Evolutionary conservation across 2,113 vertebrate genomes (phyloP), one percentile per base, ranked within the genome.

Genomic region (Daboia siamensis): DNA sequence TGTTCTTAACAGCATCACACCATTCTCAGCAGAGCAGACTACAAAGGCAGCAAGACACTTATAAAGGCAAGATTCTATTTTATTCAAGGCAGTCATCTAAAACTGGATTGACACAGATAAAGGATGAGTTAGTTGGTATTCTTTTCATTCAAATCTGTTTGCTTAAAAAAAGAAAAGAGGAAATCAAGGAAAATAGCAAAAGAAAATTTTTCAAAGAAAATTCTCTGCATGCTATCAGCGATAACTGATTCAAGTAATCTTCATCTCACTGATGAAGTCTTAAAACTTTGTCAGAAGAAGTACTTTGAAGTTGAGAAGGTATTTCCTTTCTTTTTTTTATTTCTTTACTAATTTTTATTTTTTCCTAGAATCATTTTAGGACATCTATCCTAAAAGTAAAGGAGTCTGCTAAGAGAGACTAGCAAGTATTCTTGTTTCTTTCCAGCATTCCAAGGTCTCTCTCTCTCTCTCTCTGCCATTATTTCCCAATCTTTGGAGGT

Each of bases 71-170:
- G 15, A 6, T 86, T n/a, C 89, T 88, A 33, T 92, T 55, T 91
- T 88, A 44, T 46, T 23, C 44, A 46, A 61, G 93, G 90, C 51
- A 9, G 4, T 44, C 33, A 91, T 57, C 91, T 91, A 95, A 86
- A 52, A 94, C 94, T 90, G 23, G 33, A 80, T n/a, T 59, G 80
- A 64, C 48, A 88, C 4, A 61, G 0, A 94, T 44, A 92, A 93
- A 94, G 4, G 5, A 8, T 93, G 23, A 91, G 92, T 90, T 90
- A 91, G 24, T 90, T 89, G 54, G 12, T 29, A 95, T 92, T 96
- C 94, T 95, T 94, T 94, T 93, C 61, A 89, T 94, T 95, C 88
- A 93, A 69, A 69, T 89, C 3, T 56, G 89, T 93, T 86, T 93
- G 44, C n/a, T 86, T 91, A 3, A 44, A n/a, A 61, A 92, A 26